These are phyloP conservation scores for Pocillopora meandrina DNA, from an alignment of 92 coral and sea anemone genomes.

Conservation along the genomic window DNA sequence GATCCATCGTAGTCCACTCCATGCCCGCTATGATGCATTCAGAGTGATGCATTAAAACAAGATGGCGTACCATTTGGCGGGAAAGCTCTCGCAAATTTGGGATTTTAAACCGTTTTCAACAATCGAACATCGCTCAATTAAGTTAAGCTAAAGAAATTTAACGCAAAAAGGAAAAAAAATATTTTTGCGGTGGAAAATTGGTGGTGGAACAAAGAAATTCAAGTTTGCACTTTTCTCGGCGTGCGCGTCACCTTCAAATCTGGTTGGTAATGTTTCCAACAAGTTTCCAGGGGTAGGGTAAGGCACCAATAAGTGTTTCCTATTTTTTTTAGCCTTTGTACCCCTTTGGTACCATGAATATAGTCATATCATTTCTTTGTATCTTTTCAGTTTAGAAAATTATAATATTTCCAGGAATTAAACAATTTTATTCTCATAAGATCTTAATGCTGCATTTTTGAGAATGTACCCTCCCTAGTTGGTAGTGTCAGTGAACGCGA, in stretches of 20 bases:
- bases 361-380: not conserved
- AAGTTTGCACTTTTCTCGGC: not conserved
- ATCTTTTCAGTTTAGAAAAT: not conserved
- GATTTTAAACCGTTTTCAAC: not conserved
- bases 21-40: not conserved
- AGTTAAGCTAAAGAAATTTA: not conserved
- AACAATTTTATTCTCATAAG: not conserved
- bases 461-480: conserved; percentile 9
- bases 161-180: not conserved
- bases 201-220: not conserved
- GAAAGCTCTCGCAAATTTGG: conserved; percentile 26
- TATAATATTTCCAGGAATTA: not conserved
- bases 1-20: not conserved
- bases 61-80: conserved; percentile 73
- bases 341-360: not conserved
- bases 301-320: not conserved
- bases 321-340: not conserved
- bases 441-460: not conserved
- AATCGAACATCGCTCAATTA: not conserved
- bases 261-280: not conserved
- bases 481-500: not conserved
- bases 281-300: conserved; percentile 27
- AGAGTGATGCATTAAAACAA: conserved; percentile 31
- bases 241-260: not conserved
- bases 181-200: not conserved